A percentile compares a stretch with the other conserved stretches of the same genome.
Conservation (phyloP, 1,140 invertebrate genomes). For the Mamestra configurata region DNA sequence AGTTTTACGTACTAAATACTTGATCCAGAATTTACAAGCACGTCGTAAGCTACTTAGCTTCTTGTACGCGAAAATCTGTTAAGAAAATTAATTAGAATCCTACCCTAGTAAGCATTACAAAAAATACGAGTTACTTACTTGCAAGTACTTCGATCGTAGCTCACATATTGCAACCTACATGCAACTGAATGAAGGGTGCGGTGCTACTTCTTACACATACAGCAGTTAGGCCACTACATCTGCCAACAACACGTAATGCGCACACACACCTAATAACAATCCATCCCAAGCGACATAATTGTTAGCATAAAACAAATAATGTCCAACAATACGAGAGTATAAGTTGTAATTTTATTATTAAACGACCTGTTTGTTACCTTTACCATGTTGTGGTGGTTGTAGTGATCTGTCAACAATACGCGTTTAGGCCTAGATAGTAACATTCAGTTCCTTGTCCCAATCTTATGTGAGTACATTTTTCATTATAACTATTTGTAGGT, state of each 20-base stretch:
- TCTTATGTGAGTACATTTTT: too few species aligned
- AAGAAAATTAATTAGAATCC: not conserved
- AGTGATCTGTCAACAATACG: not conserved
- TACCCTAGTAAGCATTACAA: not conserved
- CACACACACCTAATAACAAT: not conserved
- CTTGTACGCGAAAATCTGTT: not conserved
- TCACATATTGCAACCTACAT: not conserved
- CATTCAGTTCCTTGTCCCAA: too few species aligned
- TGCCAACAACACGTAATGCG: not conserved
- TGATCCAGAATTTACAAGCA: not conserved
- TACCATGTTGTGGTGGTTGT: too few species aligned
- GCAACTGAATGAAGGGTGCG: not conserved
- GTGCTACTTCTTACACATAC: not conserved
- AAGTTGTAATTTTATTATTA: too few species aligned
- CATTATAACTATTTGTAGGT: too few species aligned
- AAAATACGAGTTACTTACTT: not conserved
- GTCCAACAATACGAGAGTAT: too few species aligned
- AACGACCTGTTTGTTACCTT: too few species aligned
- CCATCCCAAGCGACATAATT: not conserved
- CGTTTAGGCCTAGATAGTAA: too few species aligned
- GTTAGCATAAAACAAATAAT: not conserved
- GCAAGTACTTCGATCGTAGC: not conserved
- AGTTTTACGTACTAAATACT: not conserved
- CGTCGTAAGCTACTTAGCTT: not conserved
- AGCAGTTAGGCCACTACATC: not conserved